A percentile compares a stretch with the other conserved stretches of the same genome.
Conservation (phyloP, 2,797 vertebrate species). For the Pogonophryne albipinna region DNA sequence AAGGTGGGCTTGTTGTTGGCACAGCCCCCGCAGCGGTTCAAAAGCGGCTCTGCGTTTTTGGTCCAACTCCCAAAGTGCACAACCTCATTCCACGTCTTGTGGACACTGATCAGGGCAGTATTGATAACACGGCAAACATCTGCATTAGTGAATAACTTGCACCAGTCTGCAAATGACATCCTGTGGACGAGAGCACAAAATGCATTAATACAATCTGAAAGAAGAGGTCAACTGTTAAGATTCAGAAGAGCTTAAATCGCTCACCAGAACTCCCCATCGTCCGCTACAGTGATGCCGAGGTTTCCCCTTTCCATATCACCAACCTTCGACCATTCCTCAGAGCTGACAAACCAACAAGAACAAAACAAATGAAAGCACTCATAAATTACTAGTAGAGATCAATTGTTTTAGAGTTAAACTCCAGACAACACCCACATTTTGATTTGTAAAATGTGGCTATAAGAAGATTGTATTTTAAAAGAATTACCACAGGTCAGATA, state of each 20-base stretch:
- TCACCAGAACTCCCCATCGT: constrained; percentile 98
- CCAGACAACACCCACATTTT: background rate
- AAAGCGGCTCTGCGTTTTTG: constrained; percentile 86
- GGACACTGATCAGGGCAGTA: constrained; percentile 88
- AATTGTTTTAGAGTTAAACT: background rate
- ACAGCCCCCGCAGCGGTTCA: constrained; percentile 93
- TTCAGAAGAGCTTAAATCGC: background rate
- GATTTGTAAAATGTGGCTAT: background rate
- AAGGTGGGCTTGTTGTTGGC: constrained; percentile 91
- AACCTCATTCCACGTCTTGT: constrained; percentile 90
- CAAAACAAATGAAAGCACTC: background rate
- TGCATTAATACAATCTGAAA: background rate
- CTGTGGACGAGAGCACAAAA: constrained; percentile 70
- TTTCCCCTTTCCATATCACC: constrained; percentile 85
- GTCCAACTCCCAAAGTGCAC: constrained; percentile 89
- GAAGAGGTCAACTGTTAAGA: background rate
- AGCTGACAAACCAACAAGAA: constrained; percentile 78
- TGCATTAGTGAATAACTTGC: constrained; percentile 89
- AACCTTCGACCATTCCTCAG: constrained; percentile 93
- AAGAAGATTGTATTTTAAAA: background rate
- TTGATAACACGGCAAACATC: constrained; percentile 92
- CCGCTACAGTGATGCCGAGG: constrained; percentile 89
- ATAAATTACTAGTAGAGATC: background rate
- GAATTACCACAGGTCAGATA: background rate
- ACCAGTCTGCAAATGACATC: constrained; percentile 96